phyloP scores from a whole-genome alignment of 2,888 invertebrate genomes.

The Drosophila acutilabella region DNA sequence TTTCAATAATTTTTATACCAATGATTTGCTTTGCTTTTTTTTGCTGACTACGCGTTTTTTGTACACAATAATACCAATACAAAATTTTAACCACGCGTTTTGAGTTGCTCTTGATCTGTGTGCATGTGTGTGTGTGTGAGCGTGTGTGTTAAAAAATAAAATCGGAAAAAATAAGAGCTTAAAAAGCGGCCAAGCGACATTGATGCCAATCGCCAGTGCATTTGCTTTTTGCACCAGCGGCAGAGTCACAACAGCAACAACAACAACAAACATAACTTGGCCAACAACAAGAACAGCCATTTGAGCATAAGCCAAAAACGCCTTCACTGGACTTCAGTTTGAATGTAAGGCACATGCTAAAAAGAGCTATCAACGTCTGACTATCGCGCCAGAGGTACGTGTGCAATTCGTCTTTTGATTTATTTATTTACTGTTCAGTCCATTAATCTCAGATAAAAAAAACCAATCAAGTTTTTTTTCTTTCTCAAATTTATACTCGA shows the following conservation, averaged over 20 bases:
- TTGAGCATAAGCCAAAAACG: conserved; percentile 61
- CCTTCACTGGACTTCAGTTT: conserved; percentile 67
- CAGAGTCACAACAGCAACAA: conserved; percentile 29
- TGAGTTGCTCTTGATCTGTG: conserved; percentile 38
- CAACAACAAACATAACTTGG: conserved; percentile 8
- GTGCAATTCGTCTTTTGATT: conserved; percentile 74
- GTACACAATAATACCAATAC: conserved; percentile 22
- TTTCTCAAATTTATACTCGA: conserved; percentile 21
- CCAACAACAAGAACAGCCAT: conserved; percentile 21
- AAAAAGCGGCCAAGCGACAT: conserved; percentile 79
- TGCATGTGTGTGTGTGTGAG: conserved; percentile 22
- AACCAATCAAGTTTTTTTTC: conserved; percentile 41
- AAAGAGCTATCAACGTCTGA: conserved; percentile 67
- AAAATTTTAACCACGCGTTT: conserved; percentile 69
- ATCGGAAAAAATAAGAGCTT: conserved; percentile 29
- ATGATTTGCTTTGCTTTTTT: conserved; percentile 36
- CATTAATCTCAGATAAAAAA: conserved; percentile 34
- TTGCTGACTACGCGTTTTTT: conserved; percentile 68
- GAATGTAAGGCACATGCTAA: conserved; percentile 55
- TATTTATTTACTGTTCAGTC: conserved; percentile 48
- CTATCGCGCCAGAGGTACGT: conserved; percentile 69
- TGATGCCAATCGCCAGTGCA: conserved; percentile 77
- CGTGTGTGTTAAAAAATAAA: conserved; percentile 38
- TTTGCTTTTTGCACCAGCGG: conserved; percentile 46
- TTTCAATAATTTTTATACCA: conserved; percentile 65